These are phyloP conservation scores for Cephus nigrinus DNA, from an alignment of 2,888 invertebrate species.

Conservation along the genomic window DNA sequence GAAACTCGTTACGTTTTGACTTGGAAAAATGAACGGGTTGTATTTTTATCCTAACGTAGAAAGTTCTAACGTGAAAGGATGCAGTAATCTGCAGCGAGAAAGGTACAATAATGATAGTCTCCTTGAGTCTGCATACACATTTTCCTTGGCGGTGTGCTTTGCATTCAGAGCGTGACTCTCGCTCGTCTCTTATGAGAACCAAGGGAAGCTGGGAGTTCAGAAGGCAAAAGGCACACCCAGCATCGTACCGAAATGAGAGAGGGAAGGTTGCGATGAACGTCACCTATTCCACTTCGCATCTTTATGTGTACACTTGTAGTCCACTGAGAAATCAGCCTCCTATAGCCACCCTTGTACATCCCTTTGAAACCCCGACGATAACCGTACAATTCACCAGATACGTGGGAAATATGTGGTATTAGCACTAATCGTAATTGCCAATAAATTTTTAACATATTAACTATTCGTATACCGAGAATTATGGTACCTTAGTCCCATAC, in stretches of 20 bases:
- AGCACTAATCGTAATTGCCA: neutral
- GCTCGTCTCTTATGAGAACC: neutral
- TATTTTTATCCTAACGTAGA: neutral
- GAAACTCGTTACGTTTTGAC: neutral
- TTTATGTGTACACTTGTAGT: constrained; percentile 5
- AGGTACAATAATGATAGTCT: constrained; percentile 1
- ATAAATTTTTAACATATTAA: neutral
- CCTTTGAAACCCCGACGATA: neutral
- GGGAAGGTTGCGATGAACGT: constrained; percentile 4
- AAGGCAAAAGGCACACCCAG: neutral
- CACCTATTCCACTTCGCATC: neutral
- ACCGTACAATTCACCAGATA: neutral
- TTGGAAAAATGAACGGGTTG: neutral
- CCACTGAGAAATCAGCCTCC: constrained; percentile 19
- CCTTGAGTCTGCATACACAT: constrained; percentile 3
- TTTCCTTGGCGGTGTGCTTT: constrained; percentile 6
- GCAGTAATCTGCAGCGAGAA: constrained; percentile 23
- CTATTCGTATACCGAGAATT: neutral
- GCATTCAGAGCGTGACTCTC: constrained; percentile 10
- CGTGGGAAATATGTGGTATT: neutral
- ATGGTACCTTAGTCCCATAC: neutral
- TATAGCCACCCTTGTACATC: constrained; percentile 6
- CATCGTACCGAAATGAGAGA: neutral
- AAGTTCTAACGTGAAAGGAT: constrained; percentile 25
- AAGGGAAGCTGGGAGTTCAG: neutral